These are phyloP conservation scores for Rhineura floridana DNA, from an alignment of 2,113 vertebrate species.

Conservation along the genomic window DNA sequence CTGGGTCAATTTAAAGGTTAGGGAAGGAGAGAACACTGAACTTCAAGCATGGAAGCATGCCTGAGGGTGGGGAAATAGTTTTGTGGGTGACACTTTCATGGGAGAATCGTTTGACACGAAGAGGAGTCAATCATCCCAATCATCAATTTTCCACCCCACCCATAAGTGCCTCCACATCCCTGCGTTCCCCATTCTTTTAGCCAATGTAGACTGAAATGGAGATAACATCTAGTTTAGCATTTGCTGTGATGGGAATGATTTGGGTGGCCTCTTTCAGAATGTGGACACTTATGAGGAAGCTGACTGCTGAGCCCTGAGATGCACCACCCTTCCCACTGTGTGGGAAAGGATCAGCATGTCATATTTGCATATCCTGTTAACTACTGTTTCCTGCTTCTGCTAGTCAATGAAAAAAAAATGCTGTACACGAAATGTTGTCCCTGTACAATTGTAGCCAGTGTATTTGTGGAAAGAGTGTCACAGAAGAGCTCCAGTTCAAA, in stretches of 20 bases:
- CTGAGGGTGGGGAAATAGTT: not conserved
- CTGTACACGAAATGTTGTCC: no score
- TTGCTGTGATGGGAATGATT: not conserved
- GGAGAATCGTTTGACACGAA: not conserved
- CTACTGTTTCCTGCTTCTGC: constrained; percentile 46
- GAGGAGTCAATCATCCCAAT: not conserved
- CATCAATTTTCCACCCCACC: not conserved
- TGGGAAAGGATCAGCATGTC: constrained; percentile 10
- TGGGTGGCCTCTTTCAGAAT: not conserved
- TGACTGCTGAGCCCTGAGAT: not conserved
- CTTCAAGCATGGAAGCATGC: no score
- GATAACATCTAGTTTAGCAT: not conserved
- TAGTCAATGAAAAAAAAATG: constrained; percentile 37
- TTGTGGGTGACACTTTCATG: not conserved
- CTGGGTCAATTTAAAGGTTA: not conserved
- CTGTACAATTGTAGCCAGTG: constrained; percentile 10
- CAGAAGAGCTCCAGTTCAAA: not conserved
- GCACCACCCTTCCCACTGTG: not conserved
- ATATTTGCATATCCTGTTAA: constrained; percentile 55
- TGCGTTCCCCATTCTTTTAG: not conserved
- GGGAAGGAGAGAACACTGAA: no score
- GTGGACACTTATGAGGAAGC: not conserved
- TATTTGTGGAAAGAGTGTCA: not conserved
- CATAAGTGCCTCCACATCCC: not conserved
- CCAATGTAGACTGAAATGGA: not conserved